Percentiles rank a stretch among this genome's conserved stretches.
Evolutionary conservation across 37 sponge, comb jelly and placozoan species (phyloP).

Genomic region (Theonella swinhoei): DNA sequence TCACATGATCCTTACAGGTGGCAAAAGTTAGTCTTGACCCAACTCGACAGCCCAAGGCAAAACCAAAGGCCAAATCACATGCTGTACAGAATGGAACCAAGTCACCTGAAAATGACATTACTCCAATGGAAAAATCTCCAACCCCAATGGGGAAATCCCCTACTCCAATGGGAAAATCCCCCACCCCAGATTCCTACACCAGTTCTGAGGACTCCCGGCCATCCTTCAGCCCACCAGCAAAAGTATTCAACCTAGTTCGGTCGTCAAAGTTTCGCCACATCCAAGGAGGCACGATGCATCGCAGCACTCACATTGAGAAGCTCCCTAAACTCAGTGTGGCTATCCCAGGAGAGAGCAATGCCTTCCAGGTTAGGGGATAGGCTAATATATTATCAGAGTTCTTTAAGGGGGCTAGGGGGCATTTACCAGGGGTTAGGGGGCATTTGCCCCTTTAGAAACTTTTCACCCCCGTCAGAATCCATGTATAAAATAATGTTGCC

Average conservation of each 20-base stretch:
- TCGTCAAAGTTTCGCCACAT: constrained; percentile 83
- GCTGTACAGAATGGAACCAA: neutral
- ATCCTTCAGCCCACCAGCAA: constrained; percentile 19
- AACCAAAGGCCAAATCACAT: neutral
- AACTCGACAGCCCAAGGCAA: neutral
- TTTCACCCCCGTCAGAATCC: too few relatives aligned
- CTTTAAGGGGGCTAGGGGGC: neutral
- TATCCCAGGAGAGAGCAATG: constrained; percentile 83
- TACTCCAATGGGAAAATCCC: neutral
- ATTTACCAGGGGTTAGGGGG: neutral
- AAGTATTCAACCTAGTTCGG: constrained; percentile 63
- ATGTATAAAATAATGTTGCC: too few relatives aligned
- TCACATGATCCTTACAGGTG: constrained; percentile 28
- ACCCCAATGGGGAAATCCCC: neutral
- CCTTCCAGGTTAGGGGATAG: constrained; percentile 58
- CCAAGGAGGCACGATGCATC: constrained; percentile 60
- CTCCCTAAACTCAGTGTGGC: constrained; percentile 58
- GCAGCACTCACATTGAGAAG: constrained; percentile 75
- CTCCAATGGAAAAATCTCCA: neutral
- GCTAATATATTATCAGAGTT: neutral
- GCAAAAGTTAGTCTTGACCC: constrained; percentile 73
- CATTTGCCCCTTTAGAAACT: neutral
- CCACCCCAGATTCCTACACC: neutral
- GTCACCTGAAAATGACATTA: neutral
- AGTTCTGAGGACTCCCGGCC: neutral